A percentile compares a stretch with the other conserved stretches of the same genome.
Evolutionary conservation across 2,797 vertebrate species (phyloP).

Genomic region (Odontamblyopus rebecca): DNA sequence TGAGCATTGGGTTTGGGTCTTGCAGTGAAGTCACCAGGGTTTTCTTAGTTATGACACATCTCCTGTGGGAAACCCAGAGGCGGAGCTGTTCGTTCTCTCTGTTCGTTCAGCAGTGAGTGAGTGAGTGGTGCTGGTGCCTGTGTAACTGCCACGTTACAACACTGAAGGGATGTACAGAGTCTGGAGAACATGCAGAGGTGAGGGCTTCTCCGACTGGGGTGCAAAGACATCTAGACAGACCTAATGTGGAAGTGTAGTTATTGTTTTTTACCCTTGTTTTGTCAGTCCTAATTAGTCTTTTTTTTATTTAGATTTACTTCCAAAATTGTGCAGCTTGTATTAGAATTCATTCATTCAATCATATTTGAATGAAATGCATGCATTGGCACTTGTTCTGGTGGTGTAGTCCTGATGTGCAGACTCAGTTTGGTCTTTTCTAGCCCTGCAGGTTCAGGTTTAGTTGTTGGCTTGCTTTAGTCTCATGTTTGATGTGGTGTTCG

Average conservation of each 20-base stretch:
- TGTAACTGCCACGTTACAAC: slow-evolving; percentile 72
- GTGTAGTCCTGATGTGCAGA: too few species aligned
- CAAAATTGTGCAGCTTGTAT: neutral
- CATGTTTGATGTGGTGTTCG: too few species aligned
- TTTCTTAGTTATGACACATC: slow-evolving; percentile 20
- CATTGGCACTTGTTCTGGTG: too few species aligned
- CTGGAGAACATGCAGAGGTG: slow-evolving; percentile 16
- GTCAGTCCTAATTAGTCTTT: neutral
- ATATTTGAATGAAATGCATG: too few species aligned
- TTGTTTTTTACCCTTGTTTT: neutral
- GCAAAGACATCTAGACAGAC: neutral
- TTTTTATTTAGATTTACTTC: too few species aligned
- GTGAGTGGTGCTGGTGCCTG: slow-evolving; percentile 48
- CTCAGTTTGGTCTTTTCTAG: neutral
- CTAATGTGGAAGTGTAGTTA: neutral
- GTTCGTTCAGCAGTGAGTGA: slow-evolving; percentile 39
- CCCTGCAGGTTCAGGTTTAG: neutral
- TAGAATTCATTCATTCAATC: neutral
- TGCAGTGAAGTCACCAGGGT: neutral
- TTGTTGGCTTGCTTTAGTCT: neutral
- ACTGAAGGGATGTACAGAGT: neutral
- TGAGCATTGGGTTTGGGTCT: neutral
- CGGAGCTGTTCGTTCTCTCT: slow-evolving; percentile 36
- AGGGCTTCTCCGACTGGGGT: slow-evolving; percentile 1
- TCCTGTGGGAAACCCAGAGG: slow-evolving; percentile 12